Evolutionary conservation across 2,113 vertebrate species (phyloP), one percentile per base, ranked within the genome.

Genomic region (Salvelinus sp.): DNA sequence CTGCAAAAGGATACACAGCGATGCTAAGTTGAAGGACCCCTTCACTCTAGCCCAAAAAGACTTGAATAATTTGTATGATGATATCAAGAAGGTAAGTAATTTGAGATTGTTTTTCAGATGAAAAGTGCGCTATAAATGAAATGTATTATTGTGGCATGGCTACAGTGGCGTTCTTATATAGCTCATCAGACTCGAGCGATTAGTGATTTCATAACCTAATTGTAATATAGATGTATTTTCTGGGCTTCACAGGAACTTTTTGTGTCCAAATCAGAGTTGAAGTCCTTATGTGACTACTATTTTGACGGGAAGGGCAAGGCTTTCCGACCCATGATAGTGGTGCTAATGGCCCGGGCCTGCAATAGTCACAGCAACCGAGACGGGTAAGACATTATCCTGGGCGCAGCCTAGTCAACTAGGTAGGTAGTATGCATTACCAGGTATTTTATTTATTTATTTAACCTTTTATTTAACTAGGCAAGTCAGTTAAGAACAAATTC

Each of bases 231-330:
- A 9, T n/a, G 2, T 4, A 50, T 20, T 1, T 4, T 75, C 0
- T 65, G 12, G 54, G 12, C 23, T 18, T 79, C 82, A 9, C 88
- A 99, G 97, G 96, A 98, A 81, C 85, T 99, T 74, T 90, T 96
- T 65, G 91, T 96, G 4, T 95, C 95, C 77, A 94, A 93, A 80
- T 75, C 91, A 20, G 98, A 99, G 87, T 93, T 99, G 38, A 97
- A 95, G 83, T 94, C 92, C 77, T 92, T 99, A 69, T 97, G 96
- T 73, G 95, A 98, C 68, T 99, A 99, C 88, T 98, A 99, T 88
- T 99, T 99, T 74, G 97, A 99, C 81, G 97, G 97, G 28, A 96
- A 96, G 84, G 97, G 98, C 62, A 99, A 99, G 78, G 95, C 97
- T 9, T 96, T 99, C 70, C 95, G 97, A 85, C 98, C 98, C 1